A percentile compares a stretch with the other conserved stretches of the same genome.
These are phyloP conservation scores for Drosophila leontia DNA, from an alignment of 1,140 invertebrate species.

Conservation along the genomic window DNA sequence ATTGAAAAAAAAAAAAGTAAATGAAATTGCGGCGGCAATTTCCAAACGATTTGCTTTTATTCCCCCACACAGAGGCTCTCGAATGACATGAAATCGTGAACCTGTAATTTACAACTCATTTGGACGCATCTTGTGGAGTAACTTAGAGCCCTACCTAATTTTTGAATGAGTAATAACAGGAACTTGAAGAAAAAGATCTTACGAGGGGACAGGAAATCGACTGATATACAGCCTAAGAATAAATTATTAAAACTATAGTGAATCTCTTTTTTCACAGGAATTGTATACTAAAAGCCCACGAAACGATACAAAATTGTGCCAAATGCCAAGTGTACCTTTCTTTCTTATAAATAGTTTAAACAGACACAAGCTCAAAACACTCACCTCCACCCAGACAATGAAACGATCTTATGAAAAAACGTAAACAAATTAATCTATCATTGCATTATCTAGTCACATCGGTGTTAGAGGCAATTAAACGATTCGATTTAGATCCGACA, in stretches of 20 bases:
- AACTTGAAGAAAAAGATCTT: background rate
- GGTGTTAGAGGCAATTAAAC: conserved; percentile 72
- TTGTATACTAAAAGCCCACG: conserved; percentile 2
- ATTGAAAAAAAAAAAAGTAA: conserved; percentile 46
- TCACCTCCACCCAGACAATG: conserved; percentile 19
- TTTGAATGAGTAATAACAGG: background rate
- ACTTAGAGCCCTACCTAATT: conserved; percentile 14
- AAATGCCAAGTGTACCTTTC: conserved; percentile 65
- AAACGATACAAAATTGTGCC: conserved; percentile 47
- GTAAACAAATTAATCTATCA: conserved; percentile 82
- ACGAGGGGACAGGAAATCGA: too few species aligned
- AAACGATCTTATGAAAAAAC: conserved; percentile 58
- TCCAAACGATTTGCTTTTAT: conserved; percentile 60
- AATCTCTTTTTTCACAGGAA: background rate
- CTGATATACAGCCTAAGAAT: background rate
- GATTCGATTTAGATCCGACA: conserved; percentile 74
- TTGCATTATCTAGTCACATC: conserved; percentile 59
- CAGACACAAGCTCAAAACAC: background rate
- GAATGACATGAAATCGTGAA: conserved; percentile 65
- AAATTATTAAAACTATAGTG: background rate
- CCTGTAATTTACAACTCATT: conserved; percentile 75
- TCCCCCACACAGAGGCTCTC: background rate
- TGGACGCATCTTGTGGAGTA: conserved; percentile 33
- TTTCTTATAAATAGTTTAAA: conserved; percentile 46
- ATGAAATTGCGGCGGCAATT: conserved; percentile 72